A percentile compares a stretch with the other conserved stretches of the same genome.
phyloP scores from a whole-genome alignment of 2,888 invertebrate species.

The Caenorhabditis doughertyi region DNA sequence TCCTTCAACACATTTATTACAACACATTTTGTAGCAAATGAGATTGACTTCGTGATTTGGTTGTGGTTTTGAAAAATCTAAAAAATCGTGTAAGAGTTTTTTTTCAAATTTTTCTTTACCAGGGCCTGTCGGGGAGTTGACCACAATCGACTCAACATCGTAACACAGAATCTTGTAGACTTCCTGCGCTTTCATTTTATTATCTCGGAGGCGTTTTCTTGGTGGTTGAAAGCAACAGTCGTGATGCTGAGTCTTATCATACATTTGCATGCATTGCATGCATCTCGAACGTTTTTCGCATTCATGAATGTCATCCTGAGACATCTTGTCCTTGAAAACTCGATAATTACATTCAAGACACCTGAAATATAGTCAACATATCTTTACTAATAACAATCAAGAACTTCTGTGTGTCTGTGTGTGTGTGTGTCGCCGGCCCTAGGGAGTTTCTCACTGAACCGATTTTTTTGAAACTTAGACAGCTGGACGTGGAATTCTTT shows the following conservation, averaged over 20 bases:
- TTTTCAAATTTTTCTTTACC: not conserved
- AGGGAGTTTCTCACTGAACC: no score
- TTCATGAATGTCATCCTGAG: constrained; percentile 3
- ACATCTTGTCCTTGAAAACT: not conserved
- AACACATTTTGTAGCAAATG: constrained; percentile 2
- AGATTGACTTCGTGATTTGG: not conserved
- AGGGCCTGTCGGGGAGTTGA: not conserved
- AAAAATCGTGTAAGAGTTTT: not conserved
- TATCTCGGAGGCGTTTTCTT: not conserved
- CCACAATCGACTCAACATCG: constrained; percentile 10
- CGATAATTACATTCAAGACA: not conserved
- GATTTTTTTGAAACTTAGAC: no score
- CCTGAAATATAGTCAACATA: not conserved
- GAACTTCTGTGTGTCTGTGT: no score
- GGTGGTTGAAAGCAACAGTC: not conserved
- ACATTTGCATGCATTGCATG: not conserved
- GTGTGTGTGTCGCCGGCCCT: no score
- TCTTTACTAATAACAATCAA: no score
- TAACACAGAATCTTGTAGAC: not conserved
- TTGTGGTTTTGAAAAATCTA: not conserved
- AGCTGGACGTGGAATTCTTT: no score
- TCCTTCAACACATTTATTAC: not conserved
- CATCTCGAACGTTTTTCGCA: not conserved
- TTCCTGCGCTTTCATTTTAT: not conserved
- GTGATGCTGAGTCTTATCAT: not conserved